Evolutionary conservation across 2,888 invertebrate species (phyloP).

Genomic region (Lochmaea capreae): DNA sequence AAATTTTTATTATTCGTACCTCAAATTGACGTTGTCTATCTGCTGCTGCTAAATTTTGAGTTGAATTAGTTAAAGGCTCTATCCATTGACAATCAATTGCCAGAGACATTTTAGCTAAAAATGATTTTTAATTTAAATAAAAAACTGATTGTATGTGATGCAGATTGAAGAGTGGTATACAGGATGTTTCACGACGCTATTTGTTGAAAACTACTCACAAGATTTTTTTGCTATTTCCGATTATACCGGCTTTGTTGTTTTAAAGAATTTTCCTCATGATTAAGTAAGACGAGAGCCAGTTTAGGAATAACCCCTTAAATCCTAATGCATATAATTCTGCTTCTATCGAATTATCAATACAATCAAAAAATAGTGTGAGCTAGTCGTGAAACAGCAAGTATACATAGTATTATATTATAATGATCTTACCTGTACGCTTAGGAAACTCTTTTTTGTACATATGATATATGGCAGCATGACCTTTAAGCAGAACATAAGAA

Average conservation of each 20-base stretch:
- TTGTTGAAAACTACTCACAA: too few species aligned
- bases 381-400: too few species aligned
- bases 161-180: not conserved
- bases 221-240: too few species aligned
- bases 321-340: too few species aligned
- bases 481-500: slow-evolving; percentile 72
- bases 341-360: too few species aligned
- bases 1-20: not conserved
- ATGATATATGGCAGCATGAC: slow-evolving; percentile 75
- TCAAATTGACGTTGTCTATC: slow-evolving; percentile 31
- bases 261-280: too few species aligned
- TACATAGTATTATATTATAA: not conserved
- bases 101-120: slow-evolving; percentile 36
- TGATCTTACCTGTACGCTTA: slow-evolving; percentile 42
- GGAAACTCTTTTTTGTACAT: slow-evolving; percentile 70
- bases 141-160: not conserved
- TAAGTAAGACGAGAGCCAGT: too few species aligned
- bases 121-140: not conserved
- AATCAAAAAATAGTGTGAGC: too few species aligned
- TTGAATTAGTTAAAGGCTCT: slow-evolving; percentile 18
- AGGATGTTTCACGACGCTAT: not conserved
- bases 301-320: too few species aligned
- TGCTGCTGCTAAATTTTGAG: slow-evolving; percentile 29
- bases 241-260: too few species aligned
- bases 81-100: slow-evolving; percentile 21